phyloP scores from a whole-genome alignment of 2,888 invertebrate genomes.

The Acleris sparsana region DNA sequence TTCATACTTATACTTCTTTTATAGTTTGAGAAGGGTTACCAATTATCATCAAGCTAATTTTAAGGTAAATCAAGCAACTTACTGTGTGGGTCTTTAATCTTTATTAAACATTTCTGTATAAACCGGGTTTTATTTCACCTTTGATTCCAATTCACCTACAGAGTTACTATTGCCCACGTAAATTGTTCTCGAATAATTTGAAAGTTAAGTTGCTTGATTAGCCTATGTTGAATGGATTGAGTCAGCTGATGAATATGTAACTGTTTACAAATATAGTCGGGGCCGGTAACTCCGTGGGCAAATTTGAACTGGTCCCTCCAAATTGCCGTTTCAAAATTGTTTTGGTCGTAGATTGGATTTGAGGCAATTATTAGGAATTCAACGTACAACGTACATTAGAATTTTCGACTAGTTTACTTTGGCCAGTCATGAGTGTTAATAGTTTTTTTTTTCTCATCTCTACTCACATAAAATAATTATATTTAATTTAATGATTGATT shows the following conservation, averaged over 20 bases:
- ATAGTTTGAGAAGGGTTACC: constrained; percentile 3
- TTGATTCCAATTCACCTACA: constrained; percentile 50
- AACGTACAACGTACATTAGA: not conserved
- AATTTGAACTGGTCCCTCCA: constrained; percentile 37
- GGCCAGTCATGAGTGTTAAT: no score
- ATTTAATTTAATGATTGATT: no score
- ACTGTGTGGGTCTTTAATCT: constrained; percentile 74
- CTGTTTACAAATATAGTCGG: constrained; percentile 42
- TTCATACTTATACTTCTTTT: not conserved
- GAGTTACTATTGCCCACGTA: constrained; percentile 72
- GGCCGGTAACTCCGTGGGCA: constrained; percentile 68
- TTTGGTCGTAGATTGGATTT: constrained; percentile 21
- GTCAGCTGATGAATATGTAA: constrained; percentile 30
- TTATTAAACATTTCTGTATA: constrained; percentile 66
- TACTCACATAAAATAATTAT: no score
- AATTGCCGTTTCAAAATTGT: constrained; percentile 23
- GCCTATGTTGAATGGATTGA: constrained; percentile 58
- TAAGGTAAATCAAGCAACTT: constrained; percentile 81
- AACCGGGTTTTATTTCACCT: constrained; percentile 71
- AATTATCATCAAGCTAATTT: constrained; percentile 1
- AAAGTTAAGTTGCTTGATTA: constrained; percentile 76
- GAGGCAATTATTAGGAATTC: constrained; percentile 1
- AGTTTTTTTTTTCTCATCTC: no score
- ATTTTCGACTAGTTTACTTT: no score
- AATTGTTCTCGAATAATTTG: constrained; percentile 45